Conservation (phyloP, 2,888 invertebrate species). For the Erannis defoliaria region DNA sequence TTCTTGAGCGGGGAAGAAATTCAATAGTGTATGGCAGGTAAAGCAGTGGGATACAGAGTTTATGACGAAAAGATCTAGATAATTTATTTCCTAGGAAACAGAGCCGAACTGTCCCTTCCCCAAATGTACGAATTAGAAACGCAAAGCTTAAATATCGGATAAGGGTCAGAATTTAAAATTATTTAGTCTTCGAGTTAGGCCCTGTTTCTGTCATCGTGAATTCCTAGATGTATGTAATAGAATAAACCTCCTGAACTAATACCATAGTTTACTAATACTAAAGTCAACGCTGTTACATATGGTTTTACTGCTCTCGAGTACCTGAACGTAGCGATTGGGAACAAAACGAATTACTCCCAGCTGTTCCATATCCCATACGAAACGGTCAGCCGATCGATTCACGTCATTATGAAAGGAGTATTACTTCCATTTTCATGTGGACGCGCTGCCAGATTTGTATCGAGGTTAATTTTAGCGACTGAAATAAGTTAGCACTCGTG, state of each 20-base stretch:
- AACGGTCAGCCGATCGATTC: constrained; percentile 15
- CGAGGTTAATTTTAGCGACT: neutral
- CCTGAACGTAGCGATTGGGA: constrained; percentile 11
- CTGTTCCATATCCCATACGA: constrained; percentile 21
- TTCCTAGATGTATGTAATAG: neutral
- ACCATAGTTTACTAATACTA: neutral
- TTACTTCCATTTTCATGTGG: no score
- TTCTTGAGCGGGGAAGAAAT: no score
- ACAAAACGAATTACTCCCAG: constrained; percentile 20
- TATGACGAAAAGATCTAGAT: no score
- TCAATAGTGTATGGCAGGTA: no score
- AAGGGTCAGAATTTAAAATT: no score
- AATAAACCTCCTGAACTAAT: neutral
- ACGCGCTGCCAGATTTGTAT: neutral
- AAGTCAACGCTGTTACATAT: constrained; percentile 8
- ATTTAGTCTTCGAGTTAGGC: neutral
- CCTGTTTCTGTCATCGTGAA: no score
- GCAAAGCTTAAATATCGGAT: no score
- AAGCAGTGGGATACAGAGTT: no score
- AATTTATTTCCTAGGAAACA: no score
- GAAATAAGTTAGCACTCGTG: no score
- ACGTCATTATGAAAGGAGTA: neutral
- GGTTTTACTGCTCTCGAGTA: constrained; percentile 11
- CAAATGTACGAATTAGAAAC: no score
- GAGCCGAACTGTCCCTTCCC: no score